These are phyloP conservation scores for Hirtodrosophila confusa DNA, from an alignment of 2,888 invertebrate genomes.

Conservation along the genomic window DNA sequence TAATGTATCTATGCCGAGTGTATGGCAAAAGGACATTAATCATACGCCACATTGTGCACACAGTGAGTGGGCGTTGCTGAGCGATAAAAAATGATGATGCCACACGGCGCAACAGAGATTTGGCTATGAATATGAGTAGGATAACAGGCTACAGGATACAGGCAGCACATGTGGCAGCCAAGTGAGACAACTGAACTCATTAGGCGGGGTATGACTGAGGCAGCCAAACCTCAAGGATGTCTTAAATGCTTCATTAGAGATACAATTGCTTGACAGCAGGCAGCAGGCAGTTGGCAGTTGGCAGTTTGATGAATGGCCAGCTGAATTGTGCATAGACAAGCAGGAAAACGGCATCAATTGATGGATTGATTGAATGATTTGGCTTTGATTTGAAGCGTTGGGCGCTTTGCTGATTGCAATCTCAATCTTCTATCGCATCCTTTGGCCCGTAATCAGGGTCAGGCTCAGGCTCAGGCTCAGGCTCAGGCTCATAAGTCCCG, in stretches of 20 bases:
- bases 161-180: slow-evolving; percentile 50
- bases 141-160: slow-evolving; percentile 13
- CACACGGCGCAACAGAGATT: slow-evolving; percentile 16
- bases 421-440: not conserved
- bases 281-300: slow-evolving; percentile 17
- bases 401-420: not conserved
- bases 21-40: slow-evolving; percentile 63
- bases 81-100: slow-evolving; percentile 71
- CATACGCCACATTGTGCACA: slow-evolving; percentile 69
- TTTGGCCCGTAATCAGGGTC: not conserved
- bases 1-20: slow-evolving; percentile 33
- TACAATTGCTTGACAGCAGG: slow-evolving; percentile 33
- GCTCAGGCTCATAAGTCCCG: too few relatives aligned
- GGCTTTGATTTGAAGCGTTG: slow-evolving; percentile 24
- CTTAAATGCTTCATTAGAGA: slow-evolving; percentile 58
- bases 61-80: slow-evolving; percentile 48
- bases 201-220: slow-evolving; percentile 27
- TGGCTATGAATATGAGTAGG: slow-evolving; percentile 17
- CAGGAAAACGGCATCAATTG: slow-evolving; percentile 41
- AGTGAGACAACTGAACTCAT: slow-evolving; percentile 61
- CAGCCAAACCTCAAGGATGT: slow-evolving; percentile 46
- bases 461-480: too few relatives aligned
- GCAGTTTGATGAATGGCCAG: slow-evolving; percentile 52
- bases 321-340: slow-evolving; percentile 40
- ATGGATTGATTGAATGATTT: slow-evolving; percentile 57